These are phyloP conservation scores for Lamprologus ornatipinnis DNA, from an alignment of 2,113 vertebrate species.

Conservation along the genomic window DNA sequence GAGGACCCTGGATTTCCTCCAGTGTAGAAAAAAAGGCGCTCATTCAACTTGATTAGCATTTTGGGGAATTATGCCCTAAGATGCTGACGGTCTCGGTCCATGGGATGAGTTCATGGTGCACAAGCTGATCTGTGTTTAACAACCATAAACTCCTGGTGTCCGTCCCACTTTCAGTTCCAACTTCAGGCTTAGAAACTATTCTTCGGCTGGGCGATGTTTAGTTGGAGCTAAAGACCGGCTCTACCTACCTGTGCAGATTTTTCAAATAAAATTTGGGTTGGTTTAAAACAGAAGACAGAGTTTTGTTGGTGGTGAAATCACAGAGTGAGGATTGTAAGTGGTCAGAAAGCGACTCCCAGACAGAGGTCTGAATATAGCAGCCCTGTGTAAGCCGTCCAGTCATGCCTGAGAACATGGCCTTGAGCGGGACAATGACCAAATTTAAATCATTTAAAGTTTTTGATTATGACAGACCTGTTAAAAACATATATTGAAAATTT, in stretches of 20 bases:
- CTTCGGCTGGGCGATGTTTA: neutral
- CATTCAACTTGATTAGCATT: neutral
- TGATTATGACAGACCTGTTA: neutral
- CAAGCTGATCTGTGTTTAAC: neutral
- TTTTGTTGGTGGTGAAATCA: neutral
- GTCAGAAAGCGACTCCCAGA: neutral
- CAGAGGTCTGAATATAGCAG: neutral
- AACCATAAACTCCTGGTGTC: neutral
- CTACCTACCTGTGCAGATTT: neutral
- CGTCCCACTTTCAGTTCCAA: neutral
- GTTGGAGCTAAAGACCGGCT: neutral
- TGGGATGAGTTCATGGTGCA: neutral
- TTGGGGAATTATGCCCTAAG: neutral
- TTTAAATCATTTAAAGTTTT: neutral
- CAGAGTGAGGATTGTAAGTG: neutral
- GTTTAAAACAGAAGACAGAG: neutral
- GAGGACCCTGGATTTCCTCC: neutral
- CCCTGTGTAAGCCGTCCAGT: neutral
- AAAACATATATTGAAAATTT: neutral
- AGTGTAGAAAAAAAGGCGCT: neutral
- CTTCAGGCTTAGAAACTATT: neutral
- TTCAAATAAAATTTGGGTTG: neutral
- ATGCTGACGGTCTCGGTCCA: neutral
- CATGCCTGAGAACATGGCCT: neutral
- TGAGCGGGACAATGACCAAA: neutral